Percentiles rank a stretch among this genome's conserved stretches.
These are phyloP conservation scores for Xylota sylvarum DNA, from an alignment of 2,888 invertebrate genomes.

Conservation along the genomic window DNA sequence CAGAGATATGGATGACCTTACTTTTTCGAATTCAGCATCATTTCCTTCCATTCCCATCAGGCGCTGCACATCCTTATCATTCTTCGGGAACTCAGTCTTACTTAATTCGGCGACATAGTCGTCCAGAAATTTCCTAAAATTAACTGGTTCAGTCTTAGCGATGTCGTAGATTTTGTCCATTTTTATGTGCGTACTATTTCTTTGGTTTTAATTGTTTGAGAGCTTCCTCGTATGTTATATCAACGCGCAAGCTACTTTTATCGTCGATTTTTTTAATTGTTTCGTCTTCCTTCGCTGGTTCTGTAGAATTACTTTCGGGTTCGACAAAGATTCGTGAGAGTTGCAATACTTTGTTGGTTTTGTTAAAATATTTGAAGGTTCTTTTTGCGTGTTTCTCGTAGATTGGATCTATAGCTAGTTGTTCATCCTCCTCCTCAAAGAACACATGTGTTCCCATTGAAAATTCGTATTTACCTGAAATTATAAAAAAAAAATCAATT, in stretches of 20 bases:
- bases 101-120: slow-evolving; percentile 76
- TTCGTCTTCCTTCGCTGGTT: slow-evolving; percentile 42
- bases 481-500: slow-evolving; percentile 4
- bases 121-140: slow-evolving; percentile 79
- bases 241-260: slow-evolving; percentile 77
- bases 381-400: slow-evolving; percentile 87
- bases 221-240: slow-evolving; percentile 82
- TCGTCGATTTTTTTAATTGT: slow-evolving; percentile 39
- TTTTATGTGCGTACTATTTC: slow-evolving; percentile 6
- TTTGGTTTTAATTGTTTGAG: slow-evolving; percentile 78
- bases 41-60: slow-evolving; percentile 72
- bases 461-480: slow-evolving; percentile 89
- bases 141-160: slow-evolving; percentile 77
- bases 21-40: slow-evolving; percentile 67
- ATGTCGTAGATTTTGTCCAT: slow-evolving; percentile 81
- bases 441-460: slow-evolving; percentile 90
- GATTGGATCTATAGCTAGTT: slow-evolving; percentile 85
- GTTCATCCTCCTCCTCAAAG: slow-evolving; percentile 88
- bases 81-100: slow-evolving; percentile 68
- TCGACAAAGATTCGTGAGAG: slow-evolving; percentile 89
- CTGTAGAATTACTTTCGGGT: slow-evolving; percentile 68
- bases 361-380: slow-evolving; percentile 87
- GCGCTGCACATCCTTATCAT: slow-evolving; percentile 71
- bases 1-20: slow-evolving; percentile 78
- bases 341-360: slow-evolving; percentile 88